These are phyloP conservation scores for Ectemnius cavifrons DNA, from an alignment of 2,888 invertebrate species.

Conservation along the genomic window DNA sequence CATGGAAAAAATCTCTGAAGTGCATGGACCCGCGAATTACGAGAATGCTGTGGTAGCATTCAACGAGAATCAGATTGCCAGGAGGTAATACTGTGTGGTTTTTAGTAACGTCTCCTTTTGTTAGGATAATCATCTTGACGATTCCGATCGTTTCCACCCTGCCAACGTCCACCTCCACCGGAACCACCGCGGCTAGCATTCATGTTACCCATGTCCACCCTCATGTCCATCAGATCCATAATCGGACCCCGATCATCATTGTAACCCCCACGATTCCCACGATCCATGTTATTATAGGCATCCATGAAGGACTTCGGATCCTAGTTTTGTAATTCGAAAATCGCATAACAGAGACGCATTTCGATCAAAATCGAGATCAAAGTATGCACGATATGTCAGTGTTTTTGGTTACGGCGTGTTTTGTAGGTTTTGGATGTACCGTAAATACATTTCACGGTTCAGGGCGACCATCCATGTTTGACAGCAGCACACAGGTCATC, in stretches of 20 bases:
- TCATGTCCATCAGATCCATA: conserved; percentile 78
- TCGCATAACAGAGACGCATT: conserved; percentile 13
- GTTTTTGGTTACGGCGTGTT: conserved; percentile 30
- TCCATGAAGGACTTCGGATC: conserved; percentile 79
- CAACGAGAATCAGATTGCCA: no score
- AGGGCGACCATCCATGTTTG: conserved; percentile 77
- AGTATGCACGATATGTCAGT: conserved; percentile 13
- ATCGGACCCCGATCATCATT: conserved; percentile 76
- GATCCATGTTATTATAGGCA: conserved; percentile 77
- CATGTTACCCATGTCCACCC: conserved; percentile 76
- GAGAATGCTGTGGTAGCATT: no score
- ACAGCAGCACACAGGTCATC: conserved; percentile 78
- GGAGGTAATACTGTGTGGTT: conserved; percentile 29
- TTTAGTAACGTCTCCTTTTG: conserved; percentile 83
- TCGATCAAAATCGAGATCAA: conserved; percentile 5
- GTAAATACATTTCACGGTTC: conserved; percentile 72
- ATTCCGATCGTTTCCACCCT: conserved; percentile 79
- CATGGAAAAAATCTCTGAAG: conserved; percentile 37
- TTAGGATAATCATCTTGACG: conserved; percentile 84
- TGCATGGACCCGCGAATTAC: no score
- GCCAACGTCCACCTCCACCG: conserved; percentile 75
- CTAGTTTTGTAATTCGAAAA: conserved; percentile 56
- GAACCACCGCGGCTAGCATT: conserved; percentile 74
- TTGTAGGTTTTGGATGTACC: conserved; percentile 62
- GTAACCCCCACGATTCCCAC: conserved; percentile 75